Evolutionary conservation across 2,113 vertebrate genomes (phyloP).

Genomic region (Mystacornis crossleyi): DNA sequence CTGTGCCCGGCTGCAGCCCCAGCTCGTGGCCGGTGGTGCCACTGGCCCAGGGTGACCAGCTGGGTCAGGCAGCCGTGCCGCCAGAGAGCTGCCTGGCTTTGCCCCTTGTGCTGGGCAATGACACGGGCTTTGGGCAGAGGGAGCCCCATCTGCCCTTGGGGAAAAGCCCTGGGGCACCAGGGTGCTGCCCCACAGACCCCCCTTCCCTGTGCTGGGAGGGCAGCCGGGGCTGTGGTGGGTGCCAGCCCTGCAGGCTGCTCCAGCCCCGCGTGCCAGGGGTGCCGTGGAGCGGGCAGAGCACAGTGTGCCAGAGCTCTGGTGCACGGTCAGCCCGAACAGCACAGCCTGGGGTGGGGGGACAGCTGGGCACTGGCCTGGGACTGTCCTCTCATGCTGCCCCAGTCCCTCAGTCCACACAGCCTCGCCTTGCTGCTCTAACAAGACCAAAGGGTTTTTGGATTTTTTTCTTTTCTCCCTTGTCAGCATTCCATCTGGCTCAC

Average conservation of each 20-base stretch:
- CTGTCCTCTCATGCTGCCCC: not conserved
- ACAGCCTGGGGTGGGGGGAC: accelerated
- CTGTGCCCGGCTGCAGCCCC: not conserved
- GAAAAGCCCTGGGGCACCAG: not conserved
- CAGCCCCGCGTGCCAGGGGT: accelerated
- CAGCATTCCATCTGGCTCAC: not conserved
- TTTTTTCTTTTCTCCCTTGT: not conserved
- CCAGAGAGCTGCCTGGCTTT: not conserved
- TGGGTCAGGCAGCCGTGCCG: accelerated
- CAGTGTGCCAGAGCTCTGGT: accelerated
- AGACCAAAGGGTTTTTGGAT: not conserved
- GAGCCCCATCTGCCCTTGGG: accelerated
- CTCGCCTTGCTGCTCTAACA: accelerated
- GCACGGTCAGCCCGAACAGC: accelerated
- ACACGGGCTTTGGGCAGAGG: accelerated
- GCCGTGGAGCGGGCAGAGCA: not conserved
- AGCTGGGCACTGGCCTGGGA: accelerated
- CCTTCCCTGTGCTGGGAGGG: not conserved
- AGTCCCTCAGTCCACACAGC: accelerated
- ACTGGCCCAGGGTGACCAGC: not conserved
- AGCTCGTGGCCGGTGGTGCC: accelerated
- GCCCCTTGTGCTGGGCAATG: not conserved
- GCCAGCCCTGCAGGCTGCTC: accelerated
- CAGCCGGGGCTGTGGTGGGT: accelerated
- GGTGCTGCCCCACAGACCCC: not conserved